A percentile compares a stretch with the other conserved stretches of the same genome.
Evolutionary conservation across 2,888 invertebrate genomes (phyloP).

Genomic region (Sinelater perroti): DNA sequence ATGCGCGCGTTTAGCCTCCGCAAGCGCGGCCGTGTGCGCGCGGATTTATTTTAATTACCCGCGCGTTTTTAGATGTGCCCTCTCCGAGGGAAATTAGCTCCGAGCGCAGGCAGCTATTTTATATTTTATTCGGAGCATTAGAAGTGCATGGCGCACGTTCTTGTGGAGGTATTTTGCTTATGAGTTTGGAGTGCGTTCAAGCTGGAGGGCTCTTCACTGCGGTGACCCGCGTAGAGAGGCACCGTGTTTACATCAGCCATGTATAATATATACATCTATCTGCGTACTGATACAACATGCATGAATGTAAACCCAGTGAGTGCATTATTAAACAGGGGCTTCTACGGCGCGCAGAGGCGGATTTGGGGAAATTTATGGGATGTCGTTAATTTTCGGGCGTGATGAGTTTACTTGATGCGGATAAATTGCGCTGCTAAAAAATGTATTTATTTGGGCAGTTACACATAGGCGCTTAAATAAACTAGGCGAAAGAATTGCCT

Average conservation of each 20-base stretch:
- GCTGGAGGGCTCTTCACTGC: constrained; percentile 46
- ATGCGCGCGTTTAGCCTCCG: no score
- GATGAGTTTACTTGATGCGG: constrained; percentile 45
- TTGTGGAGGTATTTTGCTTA: constrained; percentile 48
- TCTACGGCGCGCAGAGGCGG: constrained; percentile 44
- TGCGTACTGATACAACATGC: constrained; percentile 58
- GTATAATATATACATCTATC: constrained; percentile 59
- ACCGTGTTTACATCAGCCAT: constrained; percentile 55
- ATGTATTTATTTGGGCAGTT: constrained; percentile 32
- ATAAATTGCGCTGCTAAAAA: constrained; percentile 34
- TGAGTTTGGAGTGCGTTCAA: constrained; percentile 50
- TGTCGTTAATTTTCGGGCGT: constrained; percentile 53
- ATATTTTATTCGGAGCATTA: constrained; percentile 38
- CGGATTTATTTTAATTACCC: constrained; percentile 32
- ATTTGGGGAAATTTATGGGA: constrained; percentile 49
- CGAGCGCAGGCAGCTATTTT: constrained; percentile 34
- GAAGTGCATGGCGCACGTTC: constrained; percentile 35
- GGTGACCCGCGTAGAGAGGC: constrained; percentile 48
- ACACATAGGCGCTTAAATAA: constrained; percentile 31
- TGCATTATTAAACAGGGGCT: constrained; percentile 55
- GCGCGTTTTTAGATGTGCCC: constrained; percentile 24
- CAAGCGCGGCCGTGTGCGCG: no score
- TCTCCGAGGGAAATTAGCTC: constrained; percentile 32
- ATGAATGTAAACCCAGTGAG: constrained; percentile 54
- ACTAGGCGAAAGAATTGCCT: constrained; percentile 22